phyloP scores from a whole-genome alignment of 2,113 vertebrate genomes.

The Chrysochloris asiatica region DNA sequence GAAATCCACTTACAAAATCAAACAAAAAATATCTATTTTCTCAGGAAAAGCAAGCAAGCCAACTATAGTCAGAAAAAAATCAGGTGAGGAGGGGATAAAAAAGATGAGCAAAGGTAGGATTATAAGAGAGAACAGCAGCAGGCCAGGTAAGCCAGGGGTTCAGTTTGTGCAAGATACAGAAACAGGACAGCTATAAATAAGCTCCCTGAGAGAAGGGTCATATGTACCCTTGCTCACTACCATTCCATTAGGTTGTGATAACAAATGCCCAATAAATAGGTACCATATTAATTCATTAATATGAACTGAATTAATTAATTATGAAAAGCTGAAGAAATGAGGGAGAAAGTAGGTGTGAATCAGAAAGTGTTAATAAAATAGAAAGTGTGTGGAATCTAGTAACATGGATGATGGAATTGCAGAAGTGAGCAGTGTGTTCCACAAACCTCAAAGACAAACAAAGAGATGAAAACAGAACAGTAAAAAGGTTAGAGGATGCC shows the following conservation, averaged over 20 bases:
- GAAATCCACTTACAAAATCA: not conserved
- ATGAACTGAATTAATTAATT: not conserved
- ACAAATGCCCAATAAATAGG: not conserved
- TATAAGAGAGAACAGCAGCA: not conserved
- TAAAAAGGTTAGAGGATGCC: not conserved
- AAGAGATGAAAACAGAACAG: not conserved
- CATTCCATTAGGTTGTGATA: not conserved
- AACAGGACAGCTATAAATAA: not conserved
- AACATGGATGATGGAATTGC: not conserved
- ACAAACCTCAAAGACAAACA: not conserved
- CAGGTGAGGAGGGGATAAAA: not conserved
- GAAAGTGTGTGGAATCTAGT: not conserved
- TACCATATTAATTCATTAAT: not conserved
- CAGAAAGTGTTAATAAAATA: not conserved
- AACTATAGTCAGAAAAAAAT: not conserved
- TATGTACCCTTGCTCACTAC: not conserved
- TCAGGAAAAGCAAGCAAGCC: not conserved
- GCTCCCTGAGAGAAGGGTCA: not conserved
- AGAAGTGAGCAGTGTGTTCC: not conserved
- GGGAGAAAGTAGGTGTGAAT: not conserved
- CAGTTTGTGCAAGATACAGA: not conserved
- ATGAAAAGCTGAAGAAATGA: not conserved
- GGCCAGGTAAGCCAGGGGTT: not conserved
- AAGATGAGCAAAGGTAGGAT: not conserved
- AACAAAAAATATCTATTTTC: not conserved